Evolutionary conservation across 2,888 invertebrate genomes (phyloP).

Genomic region (Myopa tessellatipennis): DNA sequence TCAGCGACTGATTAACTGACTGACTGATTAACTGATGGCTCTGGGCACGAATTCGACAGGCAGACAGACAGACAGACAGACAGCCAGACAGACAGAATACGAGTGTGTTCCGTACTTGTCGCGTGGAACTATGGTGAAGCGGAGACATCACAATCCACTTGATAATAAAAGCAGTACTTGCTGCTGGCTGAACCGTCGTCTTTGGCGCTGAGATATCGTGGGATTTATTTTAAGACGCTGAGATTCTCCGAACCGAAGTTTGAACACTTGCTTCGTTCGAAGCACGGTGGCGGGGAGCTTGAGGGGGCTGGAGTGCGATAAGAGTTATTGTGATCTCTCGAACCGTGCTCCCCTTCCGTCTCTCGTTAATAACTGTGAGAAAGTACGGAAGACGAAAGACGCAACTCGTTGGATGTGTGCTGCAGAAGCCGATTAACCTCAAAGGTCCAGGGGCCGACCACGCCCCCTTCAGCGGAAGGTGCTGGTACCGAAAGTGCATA

Average conservation of each 20-base stretch:
- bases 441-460: too few species aligned
- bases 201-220: background rate
- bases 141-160: constrained; percentile 2
- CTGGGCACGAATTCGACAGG: too few species aligned
- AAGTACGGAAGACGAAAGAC: background rate
- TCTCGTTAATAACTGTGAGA: background rate
- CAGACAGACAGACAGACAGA: too few species aligned
- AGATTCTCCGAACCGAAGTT: background rate
- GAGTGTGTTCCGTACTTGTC: background rate
- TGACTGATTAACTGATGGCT: background rate
- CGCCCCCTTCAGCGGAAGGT: too few species aligned
- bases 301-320: background rate
- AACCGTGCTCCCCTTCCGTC: background rate
- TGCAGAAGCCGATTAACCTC: too few species aligned
- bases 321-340: background rate
- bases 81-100: background rate
- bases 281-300: background rate
- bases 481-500: too few species aligned
- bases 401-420: too few species aligned
- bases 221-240: background rate
- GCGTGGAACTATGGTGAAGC: background rate
- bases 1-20: background rate
- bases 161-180: background rate
- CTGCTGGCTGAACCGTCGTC: background rate
- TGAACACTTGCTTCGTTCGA: background rate